Evolutionary conservation across 2,113 vertebrate species (phyloP).

Genomic region (Chionodraco myersi): DNA sequence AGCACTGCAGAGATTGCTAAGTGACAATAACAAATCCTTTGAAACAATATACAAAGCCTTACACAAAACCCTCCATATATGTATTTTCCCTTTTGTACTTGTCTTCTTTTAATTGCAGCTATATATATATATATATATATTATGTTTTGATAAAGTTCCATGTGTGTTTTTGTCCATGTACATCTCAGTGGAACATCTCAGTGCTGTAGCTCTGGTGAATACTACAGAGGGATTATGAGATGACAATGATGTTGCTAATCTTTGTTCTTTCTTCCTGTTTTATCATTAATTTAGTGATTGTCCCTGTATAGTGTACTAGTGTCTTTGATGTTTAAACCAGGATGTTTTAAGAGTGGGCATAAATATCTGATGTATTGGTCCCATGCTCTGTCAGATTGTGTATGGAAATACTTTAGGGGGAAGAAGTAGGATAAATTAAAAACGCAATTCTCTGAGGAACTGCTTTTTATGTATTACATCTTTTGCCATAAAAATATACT

Average conservation of each 20-base stretch:
- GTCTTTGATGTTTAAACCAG: constrained; percentile 16
- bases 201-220: background rate
- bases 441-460: constrained; percentile 17
- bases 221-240: constrained; percentile 22
- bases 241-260: constrained; percentile 1
- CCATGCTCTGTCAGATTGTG: constrained; percentile 13
- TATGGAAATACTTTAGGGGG: constrained; percentile 1
- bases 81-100: background rate
- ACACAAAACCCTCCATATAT: background rate
- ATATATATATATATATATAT: background rate
- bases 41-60: background rate
- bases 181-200: constrained; percentile 12
- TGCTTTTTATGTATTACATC: constrained; percentile 22
- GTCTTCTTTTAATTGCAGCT: background rate
- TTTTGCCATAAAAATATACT: constrained; percentile 25
- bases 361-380: constrained; percentile 13
- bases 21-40: constrained; percentile 16
- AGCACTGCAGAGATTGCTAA: background rate
- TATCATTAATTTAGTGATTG: constrained; percentile 13
- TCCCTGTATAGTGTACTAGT: constrained; percentile 8
- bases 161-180: constrained; percentile 2
- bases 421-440: constrained; percentile 14
- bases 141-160: background rate
- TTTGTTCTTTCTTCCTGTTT: constrained; percentile 5
- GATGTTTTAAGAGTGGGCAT: background rate